Evolutionary conservation across 2,797 vertebrate species (phyloP).

Genomic region (Sphaeramia orbicularis): DNA sequence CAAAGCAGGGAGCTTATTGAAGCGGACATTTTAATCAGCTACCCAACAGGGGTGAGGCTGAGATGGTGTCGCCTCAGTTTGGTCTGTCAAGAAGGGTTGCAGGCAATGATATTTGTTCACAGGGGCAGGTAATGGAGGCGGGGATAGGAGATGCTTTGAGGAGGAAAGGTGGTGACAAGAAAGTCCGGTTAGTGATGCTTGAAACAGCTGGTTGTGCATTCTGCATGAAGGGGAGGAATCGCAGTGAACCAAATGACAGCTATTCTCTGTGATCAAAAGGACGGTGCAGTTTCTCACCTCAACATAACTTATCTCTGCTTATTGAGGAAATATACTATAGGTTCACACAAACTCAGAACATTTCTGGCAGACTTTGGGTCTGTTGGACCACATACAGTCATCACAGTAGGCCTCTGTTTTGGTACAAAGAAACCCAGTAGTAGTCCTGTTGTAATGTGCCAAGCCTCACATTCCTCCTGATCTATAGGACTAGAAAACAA

Average conservation of each 20-base stretch:
- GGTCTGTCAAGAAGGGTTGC: constrained; percentile 56
- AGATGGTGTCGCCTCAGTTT: constrained; percentile 58
- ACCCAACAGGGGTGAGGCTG: constrained; percentile 65
- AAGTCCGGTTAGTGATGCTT: constrained; percentile 37
- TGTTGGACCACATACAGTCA: constrained; percentile 30
- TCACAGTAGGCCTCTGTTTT: constrained; percentile 52
- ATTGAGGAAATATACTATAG: constrained; percentile 1
- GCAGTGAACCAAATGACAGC: constrained; percentile 56
- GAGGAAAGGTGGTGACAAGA: constrained; percentile 44
- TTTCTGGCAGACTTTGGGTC: constrained; percentile 35
- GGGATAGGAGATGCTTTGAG: constrained; percentile 28
- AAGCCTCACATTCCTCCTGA: constrained; percentile 23
- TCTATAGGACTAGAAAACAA: constrained; percentile 16
- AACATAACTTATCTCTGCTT: background rate
- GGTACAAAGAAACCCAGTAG: constrained; percentile 33
- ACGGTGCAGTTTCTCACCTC: constrained; percentile 31
- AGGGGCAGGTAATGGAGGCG: constrained; percentile 42
- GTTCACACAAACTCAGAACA: constrained; percentile 14
- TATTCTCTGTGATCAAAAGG: constrained; percentile 69
- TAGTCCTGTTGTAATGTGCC: constrained; percentile 13
- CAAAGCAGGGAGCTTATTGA: constrained; percentile 63
- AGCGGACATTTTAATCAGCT: constrained; percentile 76
- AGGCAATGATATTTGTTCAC: constrained; percentile 34
- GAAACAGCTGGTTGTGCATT: constrained; percentile 68
- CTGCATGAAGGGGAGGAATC: constrained; percentile 63